Percentiles rank a stretch among this genome's conserved stretches.
Conservation (phyloP, 2,113 vertebrate species). For the Bambusicola thoracicus region DNA sequence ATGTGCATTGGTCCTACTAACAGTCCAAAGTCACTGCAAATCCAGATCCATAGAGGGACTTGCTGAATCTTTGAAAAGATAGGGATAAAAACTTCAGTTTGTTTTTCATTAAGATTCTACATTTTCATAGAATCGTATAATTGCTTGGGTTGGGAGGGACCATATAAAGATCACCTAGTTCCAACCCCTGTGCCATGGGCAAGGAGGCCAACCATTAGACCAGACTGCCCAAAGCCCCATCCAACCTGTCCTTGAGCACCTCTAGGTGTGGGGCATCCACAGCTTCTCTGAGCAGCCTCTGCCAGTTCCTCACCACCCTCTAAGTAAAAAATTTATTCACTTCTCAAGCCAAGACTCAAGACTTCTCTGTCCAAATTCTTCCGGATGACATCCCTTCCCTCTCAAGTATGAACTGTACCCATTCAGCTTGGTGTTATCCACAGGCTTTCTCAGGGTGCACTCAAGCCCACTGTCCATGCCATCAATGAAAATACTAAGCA, state of each 20-base stretch:
- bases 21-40: background rate
- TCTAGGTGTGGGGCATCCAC: background rate
- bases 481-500: background rate
- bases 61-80: background rate
- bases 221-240: background rate
- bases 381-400: background rate
- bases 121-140: background rate
- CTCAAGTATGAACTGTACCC: background rate
- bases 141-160: background rate
- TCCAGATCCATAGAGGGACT: background rate
- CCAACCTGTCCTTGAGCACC: background rate
- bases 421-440: background rate
- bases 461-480: background rate
- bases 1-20: accelerated
- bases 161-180: background rate
- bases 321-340: background rate
- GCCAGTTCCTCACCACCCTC: background rate
- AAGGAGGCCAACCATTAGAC: background rate
- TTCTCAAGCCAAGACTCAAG: background rate
- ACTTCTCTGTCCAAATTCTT: background rate
- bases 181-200: background rate
- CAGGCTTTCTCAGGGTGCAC: background rate
- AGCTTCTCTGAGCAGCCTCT: background rate
- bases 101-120: background rate
- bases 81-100: background rate